These are phyloP conservation scores for Ochropleura plecta DNA, from an alignment of 2,888 invertebrate genomes.

Conservation along the genomic window DNA sequence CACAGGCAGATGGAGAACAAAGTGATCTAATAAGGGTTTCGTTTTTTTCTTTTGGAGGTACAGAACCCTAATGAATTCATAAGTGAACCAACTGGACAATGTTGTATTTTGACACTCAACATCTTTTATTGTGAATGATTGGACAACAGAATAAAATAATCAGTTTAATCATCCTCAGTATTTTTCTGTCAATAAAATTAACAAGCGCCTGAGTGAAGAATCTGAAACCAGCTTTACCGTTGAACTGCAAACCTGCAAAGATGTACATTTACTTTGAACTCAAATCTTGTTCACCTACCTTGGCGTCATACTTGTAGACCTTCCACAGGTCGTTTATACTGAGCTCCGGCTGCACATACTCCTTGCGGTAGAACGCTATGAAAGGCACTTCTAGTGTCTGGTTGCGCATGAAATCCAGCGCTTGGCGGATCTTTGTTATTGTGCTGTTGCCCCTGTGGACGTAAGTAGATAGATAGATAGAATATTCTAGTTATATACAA, in stretches of 20 bases:
- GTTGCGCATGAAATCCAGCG: conserved; percentile 98
- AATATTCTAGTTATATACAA: too few relatives aligned
- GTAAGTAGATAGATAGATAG: too few relatives aligned
- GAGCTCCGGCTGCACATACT: conserved; percentile 98
- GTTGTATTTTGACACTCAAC: neutral
- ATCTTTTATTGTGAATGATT: neutral
- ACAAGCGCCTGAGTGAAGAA: neutral
- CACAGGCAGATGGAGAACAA: too few relatives aligned
- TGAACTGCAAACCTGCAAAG: neutral
- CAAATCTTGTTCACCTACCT: conserved; percentile 87
- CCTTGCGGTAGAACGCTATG: conserved; percentile 99
- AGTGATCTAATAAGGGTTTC: too few relatives aligned
- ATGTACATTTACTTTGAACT: neutral
- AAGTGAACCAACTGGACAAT: too few relatives aligned
- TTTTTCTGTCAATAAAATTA: neutral
- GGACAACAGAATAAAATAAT: neutral
- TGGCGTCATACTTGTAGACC: conserved; percentile 98
- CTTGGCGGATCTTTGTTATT: conserved; percentile 97
- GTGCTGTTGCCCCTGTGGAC: conserved; percentile 91
- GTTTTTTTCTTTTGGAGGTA: too few relatives aligned
- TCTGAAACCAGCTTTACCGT: neutral
- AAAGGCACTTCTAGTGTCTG: conserved; percentile 99
- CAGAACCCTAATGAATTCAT: too few relatives aligned
- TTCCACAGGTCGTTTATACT: conserved; percentile 99
- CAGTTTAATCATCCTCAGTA: neutral